These are phyloP conservation scores for Cataglyphis albicans DNA, from an alignment of 2,888 invertebrate genomes.

Conservation along the genomic window DNA sequence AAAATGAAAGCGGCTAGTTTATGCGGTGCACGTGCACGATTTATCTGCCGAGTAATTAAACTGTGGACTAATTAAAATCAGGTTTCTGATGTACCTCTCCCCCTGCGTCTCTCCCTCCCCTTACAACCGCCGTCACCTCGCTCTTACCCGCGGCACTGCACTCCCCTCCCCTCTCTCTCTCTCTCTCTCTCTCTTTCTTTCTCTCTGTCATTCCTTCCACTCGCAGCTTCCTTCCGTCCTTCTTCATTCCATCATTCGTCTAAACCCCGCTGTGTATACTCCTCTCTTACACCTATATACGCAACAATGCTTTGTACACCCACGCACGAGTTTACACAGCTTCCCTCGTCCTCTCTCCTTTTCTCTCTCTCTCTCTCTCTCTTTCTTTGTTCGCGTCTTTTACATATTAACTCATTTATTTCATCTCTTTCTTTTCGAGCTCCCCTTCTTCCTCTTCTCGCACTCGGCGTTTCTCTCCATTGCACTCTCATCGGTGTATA, in stretches of 20 bases:
- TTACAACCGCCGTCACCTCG: conserved; percentile 41
- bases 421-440: conserved; percentile 28
- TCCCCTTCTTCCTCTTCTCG: conserved; percentile 27
- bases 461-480: background rate
- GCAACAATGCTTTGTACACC: conserved; percentile 16
- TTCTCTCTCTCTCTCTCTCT: background rate
- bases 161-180: conserved; percentile 33
- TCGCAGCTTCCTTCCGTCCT: conserved; percentile 20
- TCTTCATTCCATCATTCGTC: conserved; percentile 15
- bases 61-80: conserved; percentile 86
- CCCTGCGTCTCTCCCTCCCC: conserved; percentile 60
- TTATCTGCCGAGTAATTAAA: conserved; percentile 86
- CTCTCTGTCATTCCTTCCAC: conserved; percentile 43
- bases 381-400: conserved; percentile 39
- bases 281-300: conserved; percentile 5
- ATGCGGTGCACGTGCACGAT: conserved; percentile 86
- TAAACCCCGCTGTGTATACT: conserved; percentile 25
- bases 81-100: conserved; percentile 85
- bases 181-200: background rate
- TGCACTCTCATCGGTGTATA: conserved; percentile 44
- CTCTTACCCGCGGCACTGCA: conserved; percentile 30
- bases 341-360: conserved; percentile 11
- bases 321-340: conserved; percentile 33
- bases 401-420: conserved; percentile 49
- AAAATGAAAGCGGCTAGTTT: conserved; percentile 86